Evolutionary conservation across 2,888 invertebrate genomes (phyloP).

Genomic region (Dynastes tityus): DNA sequence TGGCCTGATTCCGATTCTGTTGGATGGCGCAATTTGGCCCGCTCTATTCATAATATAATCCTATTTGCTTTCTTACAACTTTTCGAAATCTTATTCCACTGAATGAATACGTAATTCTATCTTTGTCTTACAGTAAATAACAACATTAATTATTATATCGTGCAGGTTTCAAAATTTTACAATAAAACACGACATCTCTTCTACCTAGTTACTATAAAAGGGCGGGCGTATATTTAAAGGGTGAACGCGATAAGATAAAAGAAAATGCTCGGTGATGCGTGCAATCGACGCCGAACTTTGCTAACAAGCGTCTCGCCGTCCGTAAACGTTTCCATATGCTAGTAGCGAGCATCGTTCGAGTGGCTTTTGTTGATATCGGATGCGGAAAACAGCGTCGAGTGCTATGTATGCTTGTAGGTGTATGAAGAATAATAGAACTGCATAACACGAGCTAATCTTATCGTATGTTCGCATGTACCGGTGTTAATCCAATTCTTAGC

Average conservation of each 20-base stretch:
- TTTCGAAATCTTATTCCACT: too few species aligned
- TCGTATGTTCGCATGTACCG: background rate
- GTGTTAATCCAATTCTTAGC: background rate
- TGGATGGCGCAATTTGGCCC: too few species aligned
- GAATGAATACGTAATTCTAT: too few species aligned
- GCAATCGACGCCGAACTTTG: slow-evolving; percentile 27
- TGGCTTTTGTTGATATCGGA: background rate
- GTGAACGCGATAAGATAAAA: slow-evolving; percentile 16
- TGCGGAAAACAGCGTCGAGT: background rate
- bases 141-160: too few species aligned
- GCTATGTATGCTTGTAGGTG: background rate
- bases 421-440: slow-evolving; percentile 1
- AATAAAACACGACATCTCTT: background rate
- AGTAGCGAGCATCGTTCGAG: background rate
- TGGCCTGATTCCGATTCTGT: too few species aligned
- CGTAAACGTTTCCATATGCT: slow-evolving; percentile 4
- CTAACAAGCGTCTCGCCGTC: slow-evolving; percentile 16
- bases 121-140: too few species aligned
- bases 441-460: background rate
- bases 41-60: too few species aligned
- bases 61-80: too few species aligned
- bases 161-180: background rate
- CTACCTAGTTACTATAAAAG: background rate
- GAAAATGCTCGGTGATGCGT: slow-evolving; percentile 22
- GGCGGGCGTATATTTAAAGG: background rate